Conservation (phyloP, 2,888 invertebrate genomes). For the Caenorhabditis uteleia region DNA sequence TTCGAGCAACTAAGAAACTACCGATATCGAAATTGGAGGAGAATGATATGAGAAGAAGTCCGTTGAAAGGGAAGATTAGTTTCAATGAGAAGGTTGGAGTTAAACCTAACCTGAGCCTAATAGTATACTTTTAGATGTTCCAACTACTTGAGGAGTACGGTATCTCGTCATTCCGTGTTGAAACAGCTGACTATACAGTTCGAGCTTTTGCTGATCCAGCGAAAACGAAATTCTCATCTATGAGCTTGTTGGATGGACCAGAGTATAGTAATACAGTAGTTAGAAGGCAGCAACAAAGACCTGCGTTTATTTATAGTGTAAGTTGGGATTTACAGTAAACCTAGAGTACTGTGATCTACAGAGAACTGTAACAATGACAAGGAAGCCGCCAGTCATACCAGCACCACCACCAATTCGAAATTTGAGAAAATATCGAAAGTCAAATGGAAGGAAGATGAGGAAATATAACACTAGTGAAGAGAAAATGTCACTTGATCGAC, state of each 20-base stretch:
- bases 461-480: no score
- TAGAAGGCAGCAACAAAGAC: slow-evolving; percentile 12
- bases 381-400: no score
- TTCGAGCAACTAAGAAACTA: no score
- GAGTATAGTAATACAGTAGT: slow-evolving; percentile 13
- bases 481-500: no score
- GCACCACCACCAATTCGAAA: no score
- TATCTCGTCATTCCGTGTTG: slow-evolving; percentile 20
- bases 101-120: neutral
- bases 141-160: slow-evolving; percentile 37
- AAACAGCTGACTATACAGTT: slow-evolving; percentile 33
- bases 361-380: no score
- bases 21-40: slow-evolving; percentile 16
- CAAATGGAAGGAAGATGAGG: no score
- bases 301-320: slow-evolving; percentile 33
- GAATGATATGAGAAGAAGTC: slow-evolving; percentile 14
- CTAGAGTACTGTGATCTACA: neutral
- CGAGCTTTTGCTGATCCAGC: slow-evolving; percentile 24
- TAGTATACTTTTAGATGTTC: slow-evolving; percentile 23
- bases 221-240: slow-evolving; percentile 20
- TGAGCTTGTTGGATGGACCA: slow-evolving; percentile 16
- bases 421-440: no score
- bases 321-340: no score
- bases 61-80: slow-evolving; percentile 3
- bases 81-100: slow-evolving; percentile 25